Percentiles rank a stretch among this genome's conserved stretches.
Evolutionary conservation across 2,113 vertebrate genomes (phyloP).

Genomic region (Xiphophorus hellerii): DNA sequence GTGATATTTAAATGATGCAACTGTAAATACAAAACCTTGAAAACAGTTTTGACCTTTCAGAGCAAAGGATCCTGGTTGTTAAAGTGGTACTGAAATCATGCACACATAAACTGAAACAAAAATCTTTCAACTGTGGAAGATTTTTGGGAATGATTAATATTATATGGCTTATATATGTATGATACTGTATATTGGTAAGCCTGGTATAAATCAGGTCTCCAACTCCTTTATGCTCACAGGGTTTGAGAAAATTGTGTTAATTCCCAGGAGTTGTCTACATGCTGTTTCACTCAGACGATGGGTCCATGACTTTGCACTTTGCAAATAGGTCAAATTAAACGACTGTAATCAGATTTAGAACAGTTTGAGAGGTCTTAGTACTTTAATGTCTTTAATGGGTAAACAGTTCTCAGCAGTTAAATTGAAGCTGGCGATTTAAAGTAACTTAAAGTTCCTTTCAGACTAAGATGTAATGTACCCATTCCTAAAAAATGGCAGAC

Average conservation of each 20-base stretch:
- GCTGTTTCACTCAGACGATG: conserved; percentile 4
- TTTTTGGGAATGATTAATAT: conserved; percentile 7
- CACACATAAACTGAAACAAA: background rate
- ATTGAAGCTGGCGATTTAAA: conserved; percentile 10
- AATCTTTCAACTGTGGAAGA: background rate
- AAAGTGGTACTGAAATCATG: background rate
- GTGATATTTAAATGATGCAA: background rate
- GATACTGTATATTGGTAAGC: conserved; percentile 13
- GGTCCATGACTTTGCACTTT: conserved; percentile 29
- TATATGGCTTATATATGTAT: background rate
- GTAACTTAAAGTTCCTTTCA: background rate
- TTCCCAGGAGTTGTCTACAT: conserved; percentile 7
- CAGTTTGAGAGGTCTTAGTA: conserved; percentile 5
- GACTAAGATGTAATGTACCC: conserved; percentile 16
- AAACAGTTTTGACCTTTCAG: background rate
- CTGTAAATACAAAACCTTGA: background rate
- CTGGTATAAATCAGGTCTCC: background rate
- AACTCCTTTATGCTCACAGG: background rate
- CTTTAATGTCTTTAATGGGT: conserved; percentile 18
- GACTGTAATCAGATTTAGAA: background rate
- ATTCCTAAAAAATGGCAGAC: conserved; percentile 37
- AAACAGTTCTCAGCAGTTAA: conserved; percentile 16
- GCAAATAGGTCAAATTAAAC: conserved; percentile 19
- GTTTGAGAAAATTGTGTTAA: conserved; percentile 9
- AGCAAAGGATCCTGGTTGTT: background rate